Conservation (phyloP, 2,113 vertebrate species). For the Hyaena hyaena region DNA sequence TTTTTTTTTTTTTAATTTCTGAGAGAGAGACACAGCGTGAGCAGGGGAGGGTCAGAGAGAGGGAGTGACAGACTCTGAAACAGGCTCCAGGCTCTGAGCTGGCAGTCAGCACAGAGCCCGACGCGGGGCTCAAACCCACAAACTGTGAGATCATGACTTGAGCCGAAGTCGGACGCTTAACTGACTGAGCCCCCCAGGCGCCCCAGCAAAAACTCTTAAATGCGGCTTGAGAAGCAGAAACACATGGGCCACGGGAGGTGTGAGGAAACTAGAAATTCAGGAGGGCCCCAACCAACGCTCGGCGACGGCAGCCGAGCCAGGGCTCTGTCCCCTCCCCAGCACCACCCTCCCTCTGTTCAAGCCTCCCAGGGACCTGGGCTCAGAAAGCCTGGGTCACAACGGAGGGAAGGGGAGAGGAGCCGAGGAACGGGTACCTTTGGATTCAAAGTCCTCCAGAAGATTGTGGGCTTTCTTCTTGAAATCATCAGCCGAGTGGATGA, state of each 20-base stretch:
- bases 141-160: no score
- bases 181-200: no score
- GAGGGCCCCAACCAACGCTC: neutral
- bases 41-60: no score
- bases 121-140: no score
- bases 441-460: conserved; percentile 86
- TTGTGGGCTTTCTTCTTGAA: conserved; percentile 89
- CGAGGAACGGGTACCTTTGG: conserved; percentile 82
- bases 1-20: no score
- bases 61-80: no score
- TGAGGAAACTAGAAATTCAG: neutral
- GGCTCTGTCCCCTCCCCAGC: no score
- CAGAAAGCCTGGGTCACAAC: neutral
- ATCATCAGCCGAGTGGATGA: conserved; percentile 88
- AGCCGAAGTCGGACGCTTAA: no score
- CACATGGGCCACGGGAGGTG: neutral
- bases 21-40: no score
- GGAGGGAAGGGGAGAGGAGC: neutral
- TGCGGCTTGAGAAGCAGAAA: neutral
- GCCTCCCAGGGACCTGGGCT: neutral
- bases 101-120: no score
- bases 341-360: neutral
- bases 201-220: neutral
- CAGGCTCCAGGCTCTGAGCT: no score
- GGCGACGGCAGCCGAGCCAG: neutral